Percentiles rank a stretch among this genome's conserved stretches.
phyloP scores from a whole-genome alignment of 2,888 invertebrate species.

The Phengaris arion region DNA sequence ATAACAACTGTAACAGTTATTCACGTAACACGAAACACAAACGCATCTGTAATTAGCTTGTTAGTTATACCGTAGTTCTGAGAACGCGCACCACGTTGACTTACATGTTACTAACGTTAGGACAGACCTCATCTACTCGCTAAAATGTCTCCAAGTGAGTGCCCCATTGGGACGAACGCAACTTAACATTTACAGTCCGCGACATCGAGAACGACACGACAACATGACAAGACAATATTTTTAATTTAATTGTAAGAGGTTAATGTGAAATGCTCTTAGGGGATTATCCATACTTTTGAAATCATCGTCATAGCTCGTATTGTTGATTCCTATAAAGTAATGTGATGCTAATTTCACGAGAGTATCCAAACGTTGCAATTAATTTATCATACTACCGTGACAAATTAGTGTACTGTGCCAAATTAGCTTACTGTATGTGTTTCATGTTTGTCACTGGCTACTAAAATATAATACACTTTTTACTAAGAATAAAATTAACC shows the following conservation, averaged over 20 bases:
- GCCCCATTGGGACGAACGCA: too few species aligned
- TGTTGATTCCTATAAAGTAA: conserved; percentile 7
- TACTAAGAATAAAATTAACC: too few species aligned
- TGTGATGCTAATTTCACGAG: not conserved
- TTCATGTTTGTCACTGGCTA: not conserved
- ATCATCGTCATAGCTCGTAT: not conserved
- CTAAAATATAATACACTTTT: not conserved
- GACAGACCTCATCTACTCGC: not conserved
- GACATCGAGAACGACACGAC: too few species aligned
- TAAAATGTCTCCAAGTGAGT: not conserved
- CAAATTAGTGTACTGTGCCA: not conserved
- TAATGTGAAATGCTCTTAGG: not conserved
- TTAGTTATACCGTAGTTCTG: conserved; percentile 2
- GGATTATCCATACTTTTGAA: not conserved
- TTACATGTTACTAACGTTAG: not conserved
- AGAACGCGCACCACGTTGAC: conserved; percentile 2
- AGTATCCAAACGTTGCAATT: conserved; percentile 3
- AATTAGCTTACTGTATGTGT: not conserved
- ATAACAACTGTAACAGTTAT: not conserved
- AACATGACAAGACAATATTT: too few species aligned
- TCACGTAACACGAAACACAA: not conserved
- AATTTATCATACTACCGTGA: not conserved
- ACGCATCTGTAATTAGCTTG: conserved; percentile 10
- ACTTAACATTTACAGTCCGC: too few species aligned
- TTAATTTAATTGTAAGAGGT: not conserved